These are phyloP conservation scores for Mastacembelus armatus DNA, from an alignment of 2,797 vertebrate genomes.

Conservation along the genomic window DNA sequence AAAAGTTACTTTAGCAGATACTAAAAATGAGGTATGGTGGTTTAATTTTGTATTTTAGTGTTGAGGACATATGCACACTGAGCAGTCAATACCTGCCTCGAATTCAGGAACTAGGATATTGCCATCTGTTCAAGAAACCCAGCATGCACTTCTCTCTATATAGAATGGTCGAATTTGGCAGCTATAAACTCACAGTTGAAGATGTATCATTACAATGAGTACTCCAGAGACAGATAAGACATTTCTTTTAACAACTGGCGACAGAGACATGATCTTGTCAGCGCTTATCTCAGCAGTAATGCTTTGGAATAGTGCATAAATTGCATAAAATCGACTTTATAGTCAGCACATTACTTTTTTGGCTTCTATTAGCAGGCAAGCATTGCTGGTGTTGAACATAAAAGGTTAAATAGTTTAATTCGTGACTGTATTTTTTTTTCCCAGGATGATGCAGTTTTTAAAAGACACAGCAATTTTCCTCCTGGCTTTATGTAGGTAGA, in stretches of 20 bases:
- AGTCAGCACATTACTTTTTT: slow-evolving; percentile 16
- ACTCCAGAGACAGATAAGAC: slow-evolving; percentile 35
- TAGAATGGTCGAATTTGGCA: slow-evolving; percentile 15
- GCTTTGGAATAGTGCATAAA: slow-evolving; percentile 32
- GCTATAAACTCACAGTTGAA: slow-evolving; percentile 18
- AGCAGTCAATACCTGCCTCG: slow-evolving; percentile 52
- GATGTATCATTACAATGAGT: slow-evolving; percentile 40
- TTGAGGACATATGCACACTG: slow-evolving; percentile 26
- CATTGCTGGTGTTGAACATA: slow-evolving; percentile 26
- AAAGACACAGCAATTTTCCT: slow-evolving; percentile 21
- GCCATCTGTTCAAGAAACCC: slow-evolving; percentile 53
- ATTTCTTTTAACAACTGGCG: slow-evolving; percentile 36
- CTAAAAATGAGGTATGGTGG: not conserved
- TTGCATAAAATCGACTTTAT: slow-evolving; percentile 34
- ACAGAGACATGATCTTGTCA: slow-evolving; percentile 34
- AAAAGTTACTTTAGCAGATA: slow-evolving; percentile 4
- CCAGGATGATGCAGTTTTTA: slow-evolving; percentile 34
- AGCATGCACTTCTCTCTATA: slow-evolving; percentile 20
- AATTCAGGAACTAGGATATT: slow-evolving; percentile 43
- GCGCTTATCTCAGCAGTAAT: slow-evolving; percentile 40
- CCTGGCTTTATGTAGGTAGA: slow-evolving; percentile 35
- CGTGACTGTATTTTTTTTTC: slow-evolving; percentile 4
- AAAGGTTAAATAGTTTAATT: slow-evolving; percentile 31
- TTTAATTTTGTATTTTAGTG: slow-evolving; percentile 36
- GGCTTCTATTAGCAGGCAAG: slow-evolving; percentile 36